These are phyloP conservation scores for Parambassis ranga DNA, from an alignment of 2,797 vertebrate genomes.

Conservation along the genomic window DNA sequence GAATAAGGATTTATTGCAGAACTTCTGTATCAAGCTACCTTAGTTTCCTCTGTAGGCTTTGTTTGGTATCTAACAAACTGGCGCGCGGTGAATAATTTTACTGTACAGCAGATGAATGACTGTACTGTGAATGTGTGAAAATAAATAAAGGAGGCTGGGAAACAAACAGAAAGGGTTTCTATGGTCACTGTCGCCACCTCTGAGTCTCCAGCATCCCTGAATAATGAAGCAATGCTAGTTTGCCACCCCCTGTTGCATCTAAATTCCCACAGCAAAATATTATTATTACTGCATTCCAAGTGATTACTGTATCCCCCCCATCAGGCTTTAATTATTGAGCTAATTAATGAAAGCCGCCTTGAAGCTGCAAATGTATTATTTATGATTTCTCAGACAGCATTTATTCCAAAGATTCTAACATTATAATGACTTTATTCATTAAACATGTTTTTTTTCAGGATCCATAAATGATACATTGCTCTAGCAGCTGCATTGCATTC, in stretches of 20 bases:
- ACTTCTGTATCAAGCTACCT: no score
- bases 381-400: neutral
- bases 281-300: neutral
- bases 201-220: neutral
- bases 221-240: neutral
- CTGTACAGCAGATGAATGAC: neutral
- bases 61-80: no score
- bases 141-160: neutral
- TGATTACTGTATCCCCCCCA: neutral
- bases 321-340: conserved; percentile 25
- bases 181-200: neutral
- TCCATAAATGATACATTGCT: neutral
- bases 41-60: no score
- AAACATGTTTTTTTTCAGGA: conserved; percentile 16
- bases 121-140: neutral
- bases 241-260: neutral
- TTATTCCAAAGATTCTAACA: conserved; percentile 5
- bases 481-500: neutral
- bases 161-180: no score
- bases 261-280: neutral
- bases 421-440: conserved; percentile 24
- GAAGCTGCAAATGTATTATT: conserved; percentile 25
- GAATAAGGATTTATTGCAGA: no score
- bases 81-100: no score
- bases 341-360: conserved; percentile 29